Conservation (phyloP, 1,140 invertebrate genomes). For the Nasonia longicornis region DNA sequence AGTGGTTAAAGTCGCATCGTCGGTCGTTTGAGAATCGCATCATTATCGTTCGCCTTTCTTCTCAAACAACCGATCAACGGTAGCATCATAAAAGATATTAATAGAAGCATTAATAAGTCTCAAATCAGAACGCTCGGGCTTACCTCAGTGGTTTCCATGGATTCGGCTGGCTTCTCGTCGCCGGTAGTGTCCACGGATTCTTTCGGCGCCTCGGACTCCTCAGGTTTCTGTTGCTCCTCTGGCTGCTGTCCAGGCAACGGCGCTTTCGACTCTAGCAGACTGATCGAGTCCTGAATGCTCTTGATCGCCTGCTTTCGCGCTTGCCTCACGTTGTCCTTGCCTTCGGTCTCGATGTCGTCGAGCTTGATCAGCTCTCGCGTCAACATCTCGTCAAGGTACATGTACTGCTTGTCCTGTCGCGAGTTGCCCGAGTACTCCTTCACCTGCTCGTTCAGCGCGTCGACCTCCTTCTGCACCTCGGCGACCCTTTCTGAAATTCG, state of each 20-base stretch:
- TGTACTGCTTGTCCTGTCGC: constrained; percentile 85
- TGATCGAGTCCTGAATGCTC: constrained; percentile 87
- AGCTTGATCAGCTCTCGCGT: constrained; percentile 91
- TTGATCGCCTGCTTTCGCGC: constrained; percentile 89
- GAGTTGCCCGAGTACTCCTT: constrained; percentile 80
- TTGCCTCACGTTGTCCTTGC: constrained; percentile 87
- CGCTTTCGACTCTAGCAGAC: constrained; percentile 80
- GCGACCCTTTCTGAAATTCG: constrained; percentile 76
- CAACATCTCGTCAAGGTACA: constrained; percentile 94
- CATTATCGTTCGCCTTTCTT: not conserved
- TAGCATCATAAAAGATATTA: not conserved
- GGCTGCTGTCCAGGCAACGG: constrained; percentile 54
- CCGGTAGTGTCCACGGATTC: constrained; percentile 21
- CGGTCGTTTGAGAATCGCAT: not conserved
- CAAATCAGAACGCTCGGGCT: not conserved
- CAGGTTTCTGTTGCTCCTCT: not conserved
- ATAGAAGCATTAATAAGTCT: not conserved
- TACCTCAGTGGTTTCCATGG: constrained; percentile 40
- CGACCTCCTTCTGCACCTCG: constrained; percentile 83
- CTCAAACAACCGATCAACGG: constrained; percentile 5
- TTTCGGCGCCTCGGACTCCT: constrained; percentile 41
- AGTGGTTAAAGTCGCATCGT: not conserved
- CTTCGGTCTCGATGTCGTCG: constrained; percentile 92
- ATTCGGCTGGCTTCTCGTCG: constrained; percentile 14
- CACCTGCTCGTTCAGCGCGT: constrained; percentile 81